These are phyloP conservation scores for Mylabris sibirica DNA, from an alignment of 2,888 invertebrate species.

Conservation along the genomic window DNA sequence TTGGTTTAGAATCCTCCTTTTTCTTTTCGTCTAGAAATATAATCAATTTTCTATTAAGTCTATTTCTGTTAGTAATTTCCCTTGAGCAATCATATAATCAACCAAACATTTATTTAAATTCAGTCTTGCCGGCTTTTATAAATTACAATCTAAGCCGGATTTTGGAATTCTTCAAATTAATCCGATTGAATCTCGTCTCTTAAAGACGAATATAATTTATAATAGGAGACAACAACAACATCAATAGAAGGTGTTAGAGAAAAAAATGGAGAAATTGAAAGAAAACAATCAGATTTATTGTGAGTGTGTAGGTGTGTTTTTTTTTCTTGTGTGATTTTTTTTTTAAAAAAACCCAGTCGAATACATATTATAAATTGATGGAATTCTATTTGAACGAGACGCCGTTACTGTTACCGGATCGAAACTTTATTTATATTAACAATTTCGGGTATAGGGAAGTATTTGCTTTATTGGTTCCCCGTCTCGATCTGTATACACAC, in stretches of 20 bases:
- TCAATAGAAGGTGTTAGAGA: not conserved
- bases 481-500: slow-evolving; percentile 23
- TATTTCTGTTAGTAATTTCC: slow-evolving; percentile 5
- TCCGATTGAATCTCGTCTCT: not conserved
- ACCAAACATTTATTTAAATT: slow-evolving; percentile 1
- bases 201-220: not conserved
- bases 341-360: not conserved
- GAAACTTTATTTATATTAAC: slow-evolving; percentile 32
- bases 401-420: slow-evolving; percentile 16
- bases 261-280: not conserved
- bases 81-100: slow-evolving; percentile 5
- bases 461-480: slow-evolving; percentile 30
- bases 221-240: not conserved
- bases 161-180: not conserved
- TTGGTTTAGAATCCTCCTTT: not conserved
- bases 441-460: slow-evolving; percentile 24
- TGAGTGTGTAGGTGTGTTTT: no score
- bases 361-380: slow-evolving; percentile 5
- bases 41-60: not conserved
- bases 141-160: not conserved
- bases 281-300: not conserved
- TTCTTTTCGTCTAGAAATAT: not conserved
- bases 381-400: not conserved
- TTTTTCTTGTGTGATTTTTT: no score
- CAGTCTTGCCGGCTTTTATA: not conserved